Evolutionary conservation across 2,113 vertebrate species (phyloP).

Genomic region (Urocitellus parryii): DNA sequence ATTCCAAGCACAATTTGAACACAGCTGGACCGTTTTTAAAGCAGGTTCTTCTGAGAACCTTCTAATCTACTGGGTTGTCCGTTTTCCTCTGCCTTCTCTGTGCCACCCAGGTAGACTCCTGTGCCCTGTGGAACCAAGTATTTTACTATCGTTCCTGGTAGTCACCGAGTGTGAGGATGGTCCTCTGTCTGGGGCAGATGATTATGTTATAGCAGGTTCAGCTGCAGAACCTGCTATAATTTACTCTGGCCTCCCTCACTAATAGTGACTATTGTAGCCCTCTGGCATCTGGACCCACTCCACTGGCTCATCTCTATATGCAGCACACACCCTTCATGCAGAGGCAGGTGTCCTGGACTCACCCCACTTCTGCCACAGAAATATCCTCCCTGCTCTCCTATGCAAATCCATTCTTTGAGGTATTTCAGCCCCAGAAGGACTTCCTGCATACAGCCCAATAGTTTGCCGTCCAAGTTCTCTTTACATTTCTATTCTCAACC

Average conservation of each 20-base stretch:
- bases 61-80: not conserved
- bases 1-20: not conserved
- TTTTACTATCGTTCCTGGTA: not conserved
- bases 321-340: not conserved
- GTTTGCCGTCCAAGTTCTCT: conserved; percentile 42
- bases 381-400: not conserved
- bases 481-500: not conserved
- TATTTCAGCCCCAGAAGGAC: not conserved
- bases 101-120: not conserved
- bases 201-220: not conserved
- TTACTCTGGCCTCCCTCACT: not conserved
- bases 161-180: not conserved
- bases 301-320: not conserved
- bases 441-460: not conserved
- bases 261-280: not conserved
- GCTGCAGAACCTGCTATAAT: not conserved
- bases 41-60: not conserved
- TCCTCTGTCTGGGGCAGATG: not conserved
- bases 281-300: not conserved
- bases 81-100: not conserved
- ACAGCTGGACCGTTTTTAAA: not conserved
- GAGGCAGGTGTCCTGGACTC: conserved; percentile 9
- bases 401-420: conserved; percentile 45
- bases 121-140: not conserved
- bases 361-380: conserved; percentile 41